A percentile compares a stretch with the other conserved stretches of the same genome.
phyloP scores from a whole-genome alignment of 1,140 invertebrate species.

The Proctacanthus coquilletti region DNA sequence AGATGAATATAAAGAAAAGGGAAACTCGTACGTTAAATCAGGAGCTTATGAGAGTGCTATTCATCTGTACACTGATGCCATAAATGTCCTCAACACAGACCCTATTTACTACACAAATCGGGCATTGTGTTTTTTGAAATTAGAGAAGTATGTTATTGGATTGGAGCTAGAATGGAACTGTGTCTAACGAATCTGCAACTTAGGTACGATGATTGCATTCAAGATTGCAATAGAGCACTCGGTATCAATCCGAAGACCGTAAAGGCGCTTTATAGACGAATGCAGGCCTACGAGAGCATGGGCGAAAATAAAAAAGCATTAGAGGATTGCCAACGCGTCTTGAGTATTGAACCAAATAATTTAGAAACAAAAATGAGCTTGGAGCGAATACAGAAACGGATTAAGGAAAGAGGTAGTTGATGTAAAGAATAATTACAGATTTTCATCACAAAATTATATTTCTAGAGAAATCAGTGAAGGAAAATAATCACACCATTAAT shows the following conservation, averaged over 20 bases:
- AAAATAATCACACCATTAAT: background rate
- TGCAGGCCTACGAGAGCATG: constrained; percentile 25
- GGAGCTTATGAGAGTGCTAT: constrained; percentile 67
- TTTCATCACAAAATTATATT: background rate
- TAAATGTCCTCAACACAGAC: constrained; percentile 59
- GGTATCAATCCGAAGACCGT: constrained; percentile 17
- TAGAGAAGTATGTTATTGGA: constrained; percentile 48
- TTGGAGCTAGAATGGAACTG: background rate
- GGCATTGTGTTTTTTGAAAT: constrained; percentile 73
- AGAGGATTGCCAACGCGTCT: constrained; percentile 22
- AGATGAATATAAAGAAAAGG: constrained; percentile 39
- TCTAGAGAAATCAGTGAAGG: background rate
- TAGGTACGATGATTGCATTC: constrained; percentile 19
- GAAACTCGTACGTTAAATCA: constrained; percentile 66
- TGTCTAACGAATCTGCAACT: background rate
- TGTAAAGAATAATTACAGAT: constrained; percentile 3
- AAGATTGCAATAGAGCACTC: constrained; percentile 23
- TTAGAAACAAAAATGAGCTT: constrained; percentile 20
- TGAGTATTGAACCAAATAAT: constrained; percentile 25
- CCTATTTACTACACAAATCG: constrained; percentile 75
- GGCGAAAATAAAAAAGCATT: constrained; percentile 25
- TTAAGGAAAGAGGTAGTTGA: constrained; percentile 14
- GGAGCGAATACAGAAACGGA: constrained; percentile 17
- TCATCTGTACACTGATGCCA: constrained; percentile 61
- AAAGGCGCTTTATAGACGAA: constrained; percentile 26